Evolutionary conservation across 35 echinoderm and acorn worm genomes (phyloP), one percentile per base, ranked within the genome.

Genomic region (Lytechinus variegatus): DNA sequence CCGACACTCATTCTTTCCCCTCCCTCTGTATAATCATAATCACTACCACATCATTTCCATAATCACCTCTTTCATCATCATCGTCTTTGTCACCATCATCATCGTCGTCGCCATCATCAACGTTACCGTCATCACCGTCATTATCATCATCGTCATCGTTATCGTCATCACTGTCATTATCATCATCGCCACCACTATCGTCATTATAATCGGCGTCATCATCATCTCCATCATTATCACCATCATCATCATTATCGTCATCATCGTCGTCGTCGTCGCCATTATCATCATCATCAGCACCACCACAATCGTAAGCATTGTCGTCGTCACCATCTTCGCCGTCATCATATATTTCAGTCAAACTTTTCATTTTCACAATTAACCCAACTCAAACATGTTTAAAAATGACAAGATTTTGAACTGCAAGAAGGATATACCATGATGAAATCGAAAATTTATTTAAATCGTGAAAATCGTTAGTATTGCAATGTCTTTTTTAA

Each of bases 251-350:
- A 3, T 54, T 1, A 90, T 90, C 2, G 7, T 90, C 52, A 33
- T 89, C 28, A 27, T 53, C 11, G 3, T 89, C 28, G 1, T 14
- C 12, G 1, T 12, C 27, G 5, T 56, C 51, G n/a, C 57, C 27
- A 13, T 94, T 4, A 94, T 61, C 4, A 56, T 56, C 12, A 94
- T 95, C 94, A 95, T 28, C 94, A 95, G 0, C 94, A 95, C 44
- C 66, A 95, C 27, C 94, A 95, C 58, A 79, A 27, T 95, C 94
- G 52, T 87, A 27, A 86, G 86, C 87, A 91, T 95, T 52, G 56
- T 14, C 53, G 91, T 95, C 95, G 57, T 24, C 66, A 71, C 24
- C 61, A 71, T 19, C 61, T 21, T 72, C 61, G 6, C 19, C 61
- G n/a, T n/a, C n/a, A n/a, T 44, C 33, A 44, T 44, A 44, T 44